phyloP scores from a whole-genome alignment of 2,797 vertebrate genomes.

The Acipenser ruthenus region DNA sequence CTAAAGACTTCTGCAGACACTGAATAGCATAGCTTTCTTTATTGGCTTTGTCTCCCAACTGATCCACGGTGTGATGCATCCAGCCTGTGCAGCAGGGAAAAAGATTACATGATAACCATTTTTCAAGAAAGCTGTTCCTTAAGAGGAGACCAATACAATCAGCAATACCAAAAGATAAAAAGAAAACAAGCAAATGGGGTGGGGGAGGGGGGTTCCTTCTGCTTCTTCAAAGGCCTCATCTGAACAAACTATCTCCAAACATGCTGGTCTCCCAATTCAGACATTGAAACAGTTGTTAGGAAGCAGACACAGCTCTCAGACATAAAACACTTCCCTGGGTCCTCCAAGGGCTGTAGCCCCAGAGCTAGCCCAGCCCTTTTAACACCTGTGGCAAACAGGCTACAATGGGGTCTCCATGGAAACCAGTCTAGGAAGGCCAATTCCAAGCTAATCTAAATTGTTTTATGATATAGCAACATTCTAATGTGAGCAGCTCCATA shows the following conservation, averaged over 20 bases:
- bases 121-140: neutral
- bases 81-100: slow-evolving; percentile 65
- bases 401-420: slow-evolving; percentile 41
- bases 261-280: slow-evolving; percentile 10
- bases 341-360: slow-evolving; percentile 10
- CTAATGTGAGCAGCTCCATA: slow-evolving; percentile 13
- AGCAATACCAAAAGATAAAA: neutral
- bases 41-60: slow-evolving; percentile 88
- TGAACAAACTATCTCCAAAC: slow-evolving; percentile 23
- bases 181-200: slow-evolving; percentile 7
- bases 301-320: slow-evolving; percentile 14
- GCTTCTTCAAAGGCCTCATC: slow-evolving; percentile 26
- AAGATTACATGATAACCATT: slow-evolving; percentile 9
- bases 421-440: slow-evolving; percentile 33
- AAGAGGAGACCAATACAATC: neutral
- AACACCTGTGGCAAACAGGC: slow-evolving; percentile 48
- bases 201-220: slow-evolving; percentile 6
- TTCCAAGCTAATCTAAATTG: slow-evolving; percentile 32
- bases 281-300: slow-evolving; percentile 25
- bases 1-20: slow-evolving; percentile 96
- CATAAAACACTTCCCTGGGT: slow-evolving; percentile 21
- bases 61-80: slow-evolving; percentile 99
- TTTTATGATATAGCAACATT: slow-evolving; percentile 39
- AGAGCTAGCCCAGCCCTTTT: slow-evolving; percentile 14
- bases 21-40: slow-evolving; percentile 98